Evolutionary conservation across 2,113 vertebrate species (phyloP), one percentile per base, ranked within the genome.

Genomic region (Cryptomyrus ogoouensis): DNA sequence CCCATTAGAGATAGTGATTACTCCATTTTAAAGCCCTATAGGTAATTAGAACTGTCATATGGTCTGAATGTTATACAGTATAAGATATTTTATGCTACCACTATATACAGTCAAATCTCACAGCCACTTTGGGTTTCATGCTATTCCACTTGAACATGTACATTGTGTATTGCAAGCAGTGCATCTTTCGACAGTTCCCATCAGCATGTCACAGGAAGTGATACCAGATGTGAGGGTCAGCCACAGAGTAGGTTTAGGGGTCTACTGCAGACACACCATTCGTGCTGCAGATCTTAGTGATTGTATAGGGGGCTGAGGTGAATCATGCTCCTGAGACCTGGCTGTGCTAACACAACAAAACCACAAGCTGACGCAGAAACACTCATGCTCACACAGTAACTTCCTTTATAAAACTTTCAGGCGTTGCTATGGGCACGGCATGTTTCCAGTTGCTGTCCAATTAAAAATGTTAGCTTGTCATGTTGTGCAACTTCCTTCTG

Each of bases 41-140:
- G 2, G 49, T 50, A 13, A 50, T 50, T 50, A 50, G 12, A 50
- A 50, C 49, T 50, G 12, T 66, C 3, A 31, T 27, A 31, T 27
- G 1, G 1, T 31, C n/a, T 31, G n/a, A 66, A 66, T 66, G 0
- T 62, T n/a, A 50, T 50, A 50, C 49, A 12, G 47, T 49, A 19
- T 56, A 19, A 17, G 17, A 56, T 21, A 0, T 6, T 21, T 56
- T 24, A 8, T 58, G 1, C 21, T 27, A n/a, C 58, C 58, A 10
- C 3, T 27, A 27, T 66, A 66, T 58, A 21, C 56, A 24, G 21
- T 58, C 5, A 58, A 0, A 58, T 58, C 1, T 58, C 53, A 1
- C 0, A 53, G 52, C 0, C 24, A n/a, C 7, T 62, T 8, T 62
- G 24, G 0, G 7, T 0, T 62, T 0, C 21, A n/a, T 10, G 24